Evolutionary conservation across 2,888 invertebrate species (phyloP), one percentile per base, ranked within the genome.

Genomic region (Hypomecis punctinalis): DNA sequence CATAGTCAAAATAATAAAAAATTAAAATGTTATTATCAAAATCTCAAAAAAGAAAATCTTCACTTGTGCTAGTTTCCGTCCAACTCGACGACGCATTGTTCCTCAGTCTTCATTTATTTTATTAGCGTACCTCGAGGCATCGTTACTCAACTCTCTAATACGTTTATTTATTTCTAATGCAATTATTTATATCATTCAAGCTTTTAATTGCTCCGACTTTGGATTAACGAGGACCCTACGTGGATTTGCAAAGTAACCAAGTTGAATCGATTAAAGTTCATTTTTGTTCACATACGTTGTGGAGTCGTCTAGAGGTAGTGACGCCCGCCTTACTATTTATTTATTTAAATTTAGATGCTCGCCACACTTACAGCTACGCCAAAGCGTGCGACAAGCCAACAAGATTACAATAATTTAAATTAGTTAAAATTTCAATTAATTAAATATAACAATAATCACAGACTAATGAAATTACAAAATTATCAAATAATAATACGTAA

Each of bases 61-160:
- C 5, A 64, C 33, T 60, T 64, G 23, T 35, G 8, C 35, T 5
- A 55, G 6, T 64, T 23, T 49, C 8, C 4, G 36, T 6, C 40
- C 6, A 4, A 43, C 13, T 0, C 6, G n/a, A 33, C 58, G 45
- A 56, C 48, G 40, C 46, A 52, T 51, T 33, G 55, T 59, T 59
- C 46, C 54, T 10, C 58, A 58, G 61, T 66, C 61, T 87, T 88
- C 89, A 89, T 90, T 89, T 89, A 85, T 90, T 89, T 90, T 89
- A 89, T 89, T 89, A 89, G 86, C 82, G 81, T 84, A 86, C 87
- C 81, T 76, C 83, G 64, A 85, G 85, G 87, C 86, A 86, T 88
- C 86, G 86, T 90, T 86, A 86, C 81, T 90, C 86, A 86, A 81
- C 83, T 78, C 66, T 82, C 86, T 89, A 88, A 89, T 88, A 79